Conservation (phyloP, 2,797 vertebrate genomes). For the Alectoris magna region DNA sequence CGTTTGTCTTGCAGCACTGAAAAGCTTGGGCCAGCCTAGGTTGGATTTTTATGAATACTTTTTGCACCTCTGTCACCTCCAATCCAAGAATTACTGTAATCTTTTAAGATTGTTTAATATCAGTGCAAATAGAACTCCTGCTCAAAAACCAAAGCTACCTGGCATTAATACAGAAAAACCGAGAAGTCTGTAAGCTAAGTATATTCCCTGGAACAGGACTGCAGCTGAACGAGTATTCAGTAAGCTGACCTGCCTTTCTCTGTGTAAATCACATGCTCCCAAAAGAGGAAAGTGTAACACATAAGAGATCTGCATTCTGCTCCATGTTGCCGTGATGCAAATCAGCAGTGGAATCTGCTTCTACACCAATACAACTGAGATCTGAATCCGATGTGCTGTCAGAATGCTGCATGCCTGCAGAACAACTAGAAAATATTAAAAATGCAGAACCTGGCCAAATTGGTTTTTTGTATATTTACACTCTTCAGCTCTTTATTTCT, state of each 20-base stretch:
- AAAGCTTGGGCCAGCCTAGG: not conserved
- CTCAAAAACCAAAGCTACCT: conserved; percentile 27
- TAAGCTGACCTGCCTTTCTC: not conserved
- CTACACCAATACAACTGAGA: not conserved
- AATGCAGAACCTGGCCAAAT: conserved; percentile 14
- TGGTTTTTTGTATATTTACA: not conserved
- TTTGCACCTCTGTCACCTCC: conserved; percentile 45
- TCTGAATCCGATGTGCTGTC: not conserved
- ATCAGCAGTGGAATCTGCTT: not conserved
- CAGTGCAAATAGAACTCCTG: conserved; percentile 21
- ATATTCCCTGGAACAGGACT: not conserved
- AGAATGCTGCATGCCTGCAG: not conserved
- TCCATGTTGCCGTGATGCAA: not conserved
- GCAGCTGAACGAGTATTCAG: not conserved
- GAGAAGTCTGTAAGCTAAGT: not conserved
- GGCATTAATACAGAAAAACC: not conserved
- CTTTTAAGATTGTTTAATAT: conserved; percentile 40
- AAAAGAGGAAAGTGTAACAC: not conserved
- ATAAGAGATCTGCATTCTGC: not conserved
- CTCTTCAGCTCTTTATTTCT: conserved; percentile 43
- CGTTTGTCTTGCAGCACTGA: conserved; percentile 7
- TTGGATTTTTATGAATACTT: conserved; percentile 35
- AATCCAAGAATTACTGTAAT: conserved; percentile 31
- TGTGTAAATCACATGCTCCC: not conserved
- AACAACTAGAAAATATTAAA: not conserved